Evolutionary conservation across 2,888 invertebrate species (phyloP), one percentile per base, ranked within the genome.

Genomic region (Euproctis similis): DNA sequence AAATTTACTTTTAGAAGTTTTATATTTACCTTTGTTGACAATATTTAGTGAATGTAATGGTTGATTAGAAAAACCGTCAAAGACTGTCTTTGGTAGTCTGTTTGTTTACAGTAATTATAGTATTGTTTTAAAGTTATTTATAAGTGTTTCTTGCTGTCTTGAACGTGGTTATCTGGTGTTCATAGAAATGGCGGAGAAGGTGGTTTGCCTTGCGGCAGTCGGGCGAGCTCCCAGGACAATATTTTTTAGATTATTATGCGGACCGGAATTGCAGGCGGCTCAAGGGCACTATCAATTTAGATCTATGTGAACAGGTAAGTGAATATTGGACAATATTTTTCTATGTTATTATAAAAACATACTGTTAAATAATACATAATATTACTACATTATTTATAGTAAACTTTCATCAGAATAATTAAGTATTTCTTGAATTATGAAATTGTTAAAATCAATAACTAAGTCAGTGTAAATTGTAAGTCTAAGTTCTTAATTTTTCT

Each of bases 341-440:
- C n/a, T n/a, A n/a, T n/a, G n/a, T n/a, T n/a, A n/a, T n/a, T 96
- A 70, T 97, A 97, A 76, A 96, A 97, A 82, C 96, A 97, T 87
- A 94, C 95, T 77, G 52, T 56, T 58, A 34, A 30, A 19, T 19
- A 4, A 10, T 21, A 21, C 4, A 13, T n/a, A 23, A 23, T 12
- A n/a, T 23, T 23, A 11, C 5, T 14, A n/a, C n/a, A n/a, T n/a
- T n/a, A n/a, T n/a, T n/a, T n/a, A n/a, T n/a, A 14, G 14, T 14
- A 14, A 14, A 14, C 14, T 14, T 14, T 14, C 14, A 14, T 14
- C 14, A 14, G n/a, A n/a, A n/a, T n/a, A n/a, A n/a, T n/a, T n/a
- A n/a, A n/a, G n/a, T n/a, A n/a, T n/a, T n/a, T n/a, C n/a, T n/a
- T n/a, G n/a, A n/a, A n/a, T n/a, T n/a, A n/a, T n/a, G n/a, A n/a